phyloP scores from a whole-genome alignment of 1,140 invertebrate species.

The Leptopilina clavipes region DNA sequence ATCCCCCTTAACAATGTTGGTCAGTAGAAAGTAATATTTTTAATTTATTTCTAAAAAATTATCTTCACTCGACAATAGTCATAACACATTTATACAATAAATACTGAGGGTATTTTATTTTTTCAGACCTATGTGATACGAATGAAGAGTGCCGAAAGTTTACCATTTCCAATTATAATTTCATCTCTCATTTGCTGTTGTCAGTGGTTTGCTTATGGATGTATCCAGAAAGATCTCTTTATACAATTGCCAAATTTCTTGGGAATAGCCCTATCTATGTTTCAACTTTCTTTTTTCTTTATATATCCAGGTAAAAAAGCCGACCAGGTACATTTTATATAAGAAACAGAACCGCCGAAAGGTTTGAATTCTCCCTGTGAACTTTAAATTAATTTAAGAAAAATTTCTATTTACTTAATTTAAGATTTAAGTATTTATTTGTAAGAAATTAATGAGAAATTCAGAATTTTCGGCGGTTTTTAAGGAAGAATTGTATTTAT shows the following conservation, averaged over 20 bases:
- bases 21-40: constrained; percentile 65
- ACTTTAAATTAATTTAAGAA: not conserved
- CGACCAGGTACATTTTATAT: constrained; percentile 52
- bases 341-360: constrained; percentile 34
- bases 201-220: constrained; percentile 85
- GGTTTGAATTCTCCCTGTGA: constrained; percentile 20
- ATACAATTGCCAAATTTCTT: constrained; percentile 84
- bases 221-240: constrained; percentile 80
- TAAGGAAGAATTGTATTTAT: not conserved
- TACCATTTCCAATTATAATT: constrained; percentile 85
- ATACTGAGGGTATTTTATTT: too few relatives aligned
- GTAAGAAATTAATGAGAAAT: not conserved
- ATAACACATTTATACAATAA: too few relatives aligned
- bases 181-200: constrained; percentile 82
- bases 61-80: too few relatives aligned
- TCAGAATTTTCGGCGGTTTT: not conserved
- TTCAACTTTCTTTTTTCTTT: constrained; percentile 81
- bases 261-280: constrained; percentile 79
- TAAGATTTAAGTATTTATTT: not conserved
- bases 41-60: too few relatives aligned
- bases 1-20: constrained; percentile 84
- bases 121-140: constrained; percentile 80
- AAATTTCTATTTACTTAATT: not conserved
- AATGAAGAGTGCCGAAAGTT: constrained; percentile 82
- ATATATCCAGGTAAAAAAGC: constrained; percentile 77